phyloP scores from a whole-genome alignment of 2,888 invertebrate species.

The Himalopsyche kuldschensis region DNA sequence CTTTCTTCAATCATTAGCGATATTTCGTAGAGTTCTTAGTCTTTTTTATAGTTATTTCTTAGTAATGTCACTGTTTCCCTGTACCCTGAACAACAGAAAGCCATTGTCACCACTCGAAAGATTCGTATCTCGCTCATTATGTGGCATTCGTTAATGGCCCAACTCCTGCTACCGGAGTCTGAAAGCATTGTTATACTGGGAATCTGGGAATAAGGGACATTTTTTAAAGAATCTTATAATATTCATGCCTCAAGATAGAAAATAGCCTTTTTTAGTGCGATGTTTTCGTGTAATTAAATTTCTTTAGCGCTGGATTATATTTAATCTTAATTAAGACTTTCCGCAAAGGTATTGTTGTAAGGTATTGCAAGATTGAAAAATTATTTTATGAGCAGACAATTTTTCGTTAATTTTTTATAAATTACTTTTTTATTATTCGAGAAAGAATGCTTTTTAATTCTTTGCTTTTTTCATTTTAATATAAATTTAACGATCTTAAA shows the following conservation, averaged over 20 bases:
- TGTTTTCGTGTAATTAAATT: neutral
- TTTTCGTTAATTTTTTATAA: neutral
- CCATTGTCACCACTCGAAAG: constrained; percentile 26
- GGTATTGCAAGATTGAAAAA: neutral
- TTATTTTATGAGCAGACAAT: neutral
- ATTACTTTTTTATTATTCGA: neutral
- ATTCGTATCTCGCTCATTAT: constrained; percentile 32
- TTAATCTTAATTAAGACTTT: neutral
- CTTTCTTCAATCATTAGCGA: no score
- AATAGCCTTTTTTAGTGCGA: neutral
- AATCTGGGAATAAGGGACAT: neutral
- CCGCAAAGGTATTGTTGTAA: neutral
- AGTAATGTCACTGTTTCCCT: neutral
- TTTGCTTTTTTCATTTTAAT: no score
- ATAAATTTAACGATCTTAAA: no score
- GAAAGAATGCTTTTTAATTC: no score
- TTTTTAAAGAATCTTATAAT: neutral
- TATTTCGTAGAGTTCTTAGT: no score
- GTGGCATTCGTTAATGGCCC: constrained; percentile 17
- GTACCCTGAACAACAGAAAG: neutral
- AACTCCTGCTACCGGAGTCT: neutral
- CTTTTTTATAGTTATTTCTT: neutral
- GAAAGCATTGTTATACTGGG: neutral
- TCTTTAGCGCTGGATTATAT: neutral
- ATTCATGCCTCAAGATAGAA: neutral